A percentile compares a stretch with the other conserved stretches of the same genome.
Evolutionary conservation across 2,888 invertebrate species (phyloP).

Genomic region (Marasmarcha lunaedactyla): DNA sequence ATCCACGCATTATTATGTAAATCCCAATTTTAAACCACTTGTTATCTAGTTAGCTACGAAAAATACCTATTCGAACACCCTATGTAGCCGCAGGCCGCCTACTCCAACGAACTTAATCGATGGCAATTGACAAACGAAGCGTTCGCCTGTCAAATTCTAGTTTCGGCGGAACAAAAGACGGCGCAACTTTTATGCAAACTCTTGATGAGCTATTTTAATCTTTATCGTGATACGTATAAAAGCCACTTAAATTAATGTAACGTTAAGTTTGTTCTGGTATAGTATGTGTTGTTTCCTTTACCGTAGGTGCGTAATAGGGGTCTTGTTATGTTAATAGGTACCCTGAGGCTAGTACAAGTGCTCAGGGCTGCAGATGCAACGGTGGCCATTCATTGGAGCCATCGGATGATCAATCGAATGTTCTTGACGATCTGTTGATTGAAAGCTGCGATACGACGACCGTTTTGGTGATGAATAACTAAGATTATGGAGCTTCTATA

Average conservation of each 20-base stretch:
- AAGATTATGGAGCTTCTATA: neutral
- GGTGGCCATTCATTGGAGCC: slow-evolving; percentile 35
- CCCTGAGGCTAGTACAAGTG: slow-evolving; percentile 38
- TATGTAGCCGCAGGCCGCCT: slow-evolving; percentile 57
- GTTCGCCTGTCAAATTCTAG: slow-evolving; percentile 67
- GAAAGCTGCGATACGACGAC: neutral
- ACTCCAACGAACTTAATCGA: slow-evolving; percentile 59
- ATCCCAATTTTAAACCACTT: slow-evolving; percentile 69
- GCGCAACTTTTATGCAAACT: slow-evolving; percentile 16
- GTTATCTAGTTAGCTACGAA: slow-evolving; percentile 68
- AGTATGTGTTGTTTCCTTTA: slow-evolving; percentile 15
- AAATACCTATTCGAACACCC: slow-evolving; percentile 58
- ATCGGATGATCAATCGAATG: slow-evolving; percentile 30
- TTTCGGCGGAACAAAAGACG: slow-evolving; percentile 45
- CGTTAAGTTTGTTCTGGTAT: slow-evolving; percentile 16
- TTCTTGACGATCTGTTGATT: neutral
- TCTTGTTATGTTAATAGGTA: slow-evolving; percentile 65
- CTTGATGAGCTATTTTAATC: slow-evolving; percentile 2
- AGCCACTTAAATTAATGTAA: slow-evolving; percentile 1
- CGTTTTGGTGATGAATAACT: neutral
- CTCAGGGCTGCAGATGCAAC: slow-evolving; percentile 24
- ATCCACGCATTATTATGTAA: slow-evolving; percentile 57
- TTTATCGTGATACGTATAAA: neutral
- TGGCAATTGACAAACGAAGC: slow-evolving; percentile 69
- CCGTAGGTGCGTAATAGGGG: slow-evolving; percentile 58